Evolutionary conservation across 2,888 invertebrate genomes (phyloP).

Genomic region (Nephrocerus scutellatus): DNA sequence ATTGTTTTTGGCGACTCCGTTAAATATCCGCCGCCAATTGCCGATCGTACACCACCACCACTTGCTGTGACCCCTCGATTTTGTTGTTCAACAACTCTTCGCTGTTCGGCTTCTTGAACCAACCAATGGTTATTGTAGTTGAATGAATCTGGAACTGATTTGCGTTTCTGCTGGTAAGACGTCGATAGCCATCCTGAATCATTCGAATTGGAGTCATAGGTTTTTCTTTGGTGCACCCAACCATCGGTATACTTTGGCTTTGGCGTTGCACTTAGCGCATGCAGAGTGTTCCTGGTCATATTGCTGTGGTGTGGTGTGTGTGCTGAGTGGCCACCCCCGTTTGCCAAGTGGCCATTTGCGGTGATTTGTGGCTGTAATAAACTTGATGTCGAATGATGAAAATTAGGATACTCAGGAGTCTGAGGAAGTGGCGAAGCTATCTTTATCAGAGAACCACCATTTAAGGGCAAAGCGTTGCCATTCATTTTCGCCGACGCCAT

Average conservation of each 20-base stretch:
- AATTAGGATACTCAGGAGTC: conserved; percentile 22
- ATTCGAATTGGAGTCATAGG: conserved; percentile 34
- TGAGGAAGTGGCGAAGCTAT: conserved; percentile 29
- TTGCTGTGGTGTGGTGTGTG: conserved; percentile 46
- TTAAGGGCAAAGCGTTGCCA: no score
- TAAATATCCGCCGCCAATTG: conserved; percentile 22
- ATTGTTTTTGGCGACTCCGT: no score
- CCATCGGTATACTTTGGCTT: conserved; percentile 62
- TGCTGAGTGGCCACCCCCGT: conserved; percentile 51
- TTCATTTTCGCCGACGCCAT: no score
- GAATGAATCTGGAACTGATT: conserved; percentile 54
- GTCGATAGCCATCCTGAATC: conserved; percentile 45
- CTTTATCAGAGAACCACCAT: conserved; percentile 38
- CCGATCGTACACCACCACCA: conserved; percentile 20
- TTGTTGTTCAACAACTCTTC: conserved; percentile 62
- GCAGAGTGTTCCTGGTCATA: conserved; percentile 64
- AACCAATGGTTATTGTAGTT: conserved; percentile 80
- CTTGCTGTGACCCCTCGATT: no score
- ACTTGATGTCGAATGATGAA: conserved; percentile 38
- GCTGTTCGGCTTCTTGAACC: conserved; percentile 86
- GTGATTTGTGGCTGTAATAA: conserved; percentile 13
- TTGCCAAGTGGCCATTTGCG: conserved; percentile 32
- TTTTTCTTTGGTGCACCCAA: conserved; percentile 43
- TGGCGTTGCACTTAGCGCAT: conserved; percentile 68
- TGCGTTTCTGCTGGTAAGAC: conserved; percentile 66